Conservation (phyloP, 2,888 invertebrate genomes). For the Automeris io region DNA sequence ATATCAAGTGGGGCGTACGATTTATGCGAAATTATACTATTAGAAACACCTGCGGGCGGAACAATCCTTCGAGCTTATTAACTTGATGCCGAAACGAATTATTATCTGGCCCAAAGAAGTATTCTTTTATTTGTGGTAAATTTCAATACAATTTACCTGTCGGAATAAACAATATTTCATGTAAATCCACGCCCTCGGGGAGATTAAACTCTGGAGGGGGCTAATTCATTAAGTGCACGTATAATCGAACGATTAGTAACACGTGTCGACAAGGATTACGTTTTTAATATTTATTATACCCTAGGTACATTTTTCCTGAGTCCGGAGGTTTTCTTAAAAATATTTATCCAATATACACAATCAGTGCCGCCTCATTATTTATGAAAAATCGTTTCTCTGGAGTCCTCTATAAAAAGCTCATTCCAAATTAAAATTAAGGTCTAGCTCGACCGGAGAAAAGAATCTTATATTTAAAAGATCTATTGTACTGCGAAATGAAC, state of each 20-base stretch:
- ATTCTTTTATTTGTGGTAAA: constrained; percentile 18
- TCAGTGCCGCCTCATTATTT: constrained; percentile 73
- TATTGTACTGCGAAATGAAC: constrained; percentile 26
- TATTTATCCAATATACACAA: constrained; percentile 71
- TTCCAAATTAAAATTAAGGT: constrained; percentile 76
- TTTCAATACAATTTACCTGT: constrained; percentile 27
- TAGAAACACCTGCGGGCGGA: constrained; percentile 53
- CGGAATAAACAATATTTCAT: constrained; percentile 30
- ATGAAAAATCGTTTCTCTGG: constrained; percentile 72
- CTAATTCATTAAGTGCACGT: constrained; percentile 39
- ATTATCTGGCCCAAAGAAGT: constrained; percentile 13
- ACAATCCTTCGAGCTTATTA: constrained; percentile 24
- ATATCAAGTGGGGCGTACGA: constrained; percentile 28
- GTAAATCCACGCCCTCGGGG: constrained; percentile 27
- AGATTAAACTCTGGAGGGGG: constrained; percentile 39
- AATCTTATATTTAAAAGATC: constrained; percentile 37
- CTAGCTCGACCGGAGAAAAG: constrained; percentile 58
- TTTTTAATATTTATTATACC: constrained; percentile 54
- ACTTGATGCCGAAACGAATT: constrained; percentile 34
- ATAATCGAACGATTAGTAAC: constrained; percentile 65
- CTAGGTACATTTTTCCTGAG: constrained; percentile 53
- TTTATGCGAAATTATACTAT: constrained; percentile 62
- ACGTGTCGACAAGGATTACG: constrained; percentile 60
- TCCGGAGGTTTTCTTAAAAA: constrained; percentile 60
- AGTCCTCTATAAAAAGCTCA: constrained; percentile 73